Base-by-base conservation (phyloP, 2,888 invertebrate species). In the Synergus laeviventris region DNA sequence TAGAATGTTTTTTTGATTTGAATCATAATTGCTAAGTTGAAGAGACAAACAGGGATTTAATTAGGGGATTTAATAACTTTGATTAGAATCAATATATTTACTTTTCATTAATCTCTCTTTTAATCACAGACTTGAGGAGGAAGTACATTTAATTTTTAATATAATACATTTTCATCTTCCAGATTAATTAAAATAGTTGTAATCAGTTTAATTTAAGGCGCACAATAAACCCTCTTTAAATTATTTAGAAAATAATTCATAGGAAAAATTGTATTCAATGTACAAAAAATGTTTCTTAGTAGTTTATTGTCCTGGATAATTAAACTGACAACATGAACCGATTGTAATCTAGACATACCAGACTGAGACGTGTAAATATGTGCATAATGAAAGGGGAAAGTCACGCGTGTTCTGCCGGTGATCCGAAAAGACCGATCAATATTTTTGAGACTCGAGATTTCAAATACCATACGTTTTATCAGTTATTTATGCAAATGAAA, bases 401-500 rank as follows among this genome's bases (percentile, higher is more conserved):
- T 49, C 12, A 31, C 12, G n/a, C 49, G 49, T 70, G 31, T 70
- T 70, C 49, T 49, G 31, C n/a, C 3, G 49, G 31, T 70, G 36
- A 70, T 70, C 11, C 49, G 31, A 49, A 49, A 31, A 7, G 36
- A 70, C 18, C n/a, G 49, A 70, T 70, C 16, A 49, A 70, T 70
- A 70, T 70, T 45, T 66, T 49, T 70, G 31, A 31, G 70, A 70
- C 21, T 24, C n/a, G 7, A 36, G 49, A 54, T 54, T 70, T 70
- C 5, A 49, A 49, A 3, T n/a, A 36, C 31, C 70, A n/a, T 36
- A 49, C 18, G 12, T 49, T 87, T 85, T 87, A 88, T 88, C 87
- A 86, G 83, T 85, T 84, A 87, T 85, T 86, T 86, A 87, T 89
- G 89, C 85, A 86, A 89, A 89, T 87, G 75, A 79, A 81, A 85